Evolutionary conservation across 2,888 invertebrate genomes (phyloP).

Genomic region (Himalopsyche japonica): DNA sequence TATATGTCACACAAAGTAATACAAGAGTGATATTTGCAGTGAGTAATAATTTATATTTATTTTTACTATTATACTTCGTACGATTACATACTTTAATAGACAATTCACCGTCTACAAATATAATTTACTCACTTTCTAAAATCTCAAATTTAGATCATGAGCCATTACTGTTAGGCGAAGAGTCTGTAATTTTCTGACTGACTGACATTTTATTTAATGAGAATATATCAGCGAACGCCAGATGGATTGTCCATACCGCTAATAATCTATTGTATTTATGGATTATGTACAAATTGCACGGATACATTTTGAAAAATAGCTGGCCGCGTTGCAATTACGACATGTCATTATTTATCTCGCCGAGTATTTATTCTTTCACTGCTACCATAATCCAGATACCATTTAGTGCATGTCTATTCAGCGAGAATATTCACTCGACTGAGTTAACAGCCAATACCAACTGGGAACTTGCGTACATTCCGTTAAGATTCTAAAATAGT

Average conservation of each 20-base stretch:
- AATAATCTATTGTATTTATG: not conserved
- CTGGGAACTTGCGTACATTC: not conserved
- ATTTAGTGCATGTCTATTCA: slow-evolving; percentile 16
- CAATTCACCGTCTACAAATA: no score
- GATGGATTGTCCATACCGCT: not conserved
- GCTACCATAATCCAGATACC: slow-evolving; percentile 8
- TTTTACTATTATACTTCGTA: no score
- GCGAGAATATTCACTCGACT: not conserved
- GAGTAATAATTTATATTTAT: no score
- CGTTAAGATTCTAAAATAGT: no score
- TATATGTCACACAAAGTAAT: no score
- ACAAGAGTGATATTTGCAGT: no score
- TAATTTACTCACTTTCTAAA: no score
- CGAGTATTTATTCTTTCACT: slow-evolving; percentile 2
- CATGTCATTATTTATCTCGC: not conserved
- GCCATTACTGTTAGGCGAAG: not conserved
- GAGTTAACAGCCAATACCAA: not conserved
- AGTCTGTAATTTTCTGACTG: not conserved
- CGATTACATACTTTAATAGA: no score
- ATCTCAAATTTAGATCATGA: no score
- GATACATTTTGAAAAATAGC: not conserved
- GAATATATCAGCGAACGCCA: not conserved
- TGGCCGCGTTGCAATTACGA: not conserved
- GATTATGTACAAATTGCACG: slow-evolving; percentile 1
- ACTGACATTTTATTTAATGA: not conserved